Evolutionary conservation across 2,113 vertebrate genomes (phyloP).

Genomic region (Bostrychus sinensis): DNA sequence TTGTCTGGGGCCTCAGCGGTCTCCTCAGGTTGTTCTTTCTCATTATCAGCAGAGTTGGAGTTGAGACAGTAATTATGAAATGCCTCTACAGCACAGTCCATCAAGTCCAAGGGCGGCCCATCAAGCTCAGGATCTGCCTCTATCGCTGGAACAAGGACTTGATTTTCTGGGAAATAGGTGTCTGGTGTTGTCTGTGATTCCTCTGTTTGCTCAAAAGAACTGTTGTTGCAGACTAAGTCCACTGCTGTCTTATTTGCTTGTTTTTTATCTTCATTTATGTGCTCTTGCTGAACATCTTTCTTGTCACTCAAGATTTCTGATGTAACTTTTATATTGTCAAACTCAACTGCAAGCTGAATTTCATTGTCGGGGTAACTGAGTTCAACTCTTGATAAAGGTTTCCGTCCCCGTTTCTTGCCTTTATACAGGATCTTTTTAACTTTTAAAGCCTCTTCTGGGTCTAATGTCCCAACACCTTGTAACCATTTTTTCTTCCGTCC

Average conservation of each 20-base stretch:
- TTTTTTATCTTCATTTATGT: neutral
- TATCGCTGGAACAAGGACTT: neutral
- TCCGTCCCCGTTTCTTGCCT: constrained; percentile 59
- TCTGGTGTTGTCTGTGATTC: constrained; percentile 4
- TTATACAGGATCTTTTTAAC: constrained; percentile 44
- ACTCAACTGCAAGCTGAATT: constrained; percentile 47
- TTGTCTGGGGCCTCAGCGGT: constrained; percentile 5
- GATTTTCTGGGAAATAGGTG: constrained; percentile 11
- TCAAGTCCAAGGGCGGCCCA: constrained; percentile 40
- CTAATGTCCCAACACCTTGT: constrained; percentile 60
- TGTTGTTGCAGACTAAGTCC: neutral
- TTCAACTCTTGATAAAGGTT: constrained; percentile 61
- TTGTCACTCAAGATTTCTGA: constrained; percentile 2
- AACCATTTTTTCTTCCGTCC: constrained; percentile 76
- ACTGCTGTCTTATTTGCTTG: constrained; percentile 17
- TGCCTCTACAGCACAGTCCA: constrained; percentile 54
- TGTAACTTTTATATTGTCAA: constrained; percentile 10
- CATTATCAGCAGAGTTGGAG: constrained; percentile 46
- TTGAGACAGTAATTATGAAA: constrained; percentile 76
- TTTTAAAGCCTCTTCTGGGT: constrained; percentile 48
- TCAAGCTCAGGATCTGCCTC: constrained; percentile 59
- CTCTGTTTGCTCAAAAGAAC: neutral
- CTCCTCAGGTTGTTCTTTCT: constrained; percentile 22
- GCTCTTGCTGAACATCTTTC: neutral
- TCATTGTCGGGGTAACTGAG: constrained; percentile 79